These are phyloP conservation scores for Strigamia transsilvanica DNA, from an alignment of 2,888 invertebrate species.

Conservation along the genomic window DNA sequence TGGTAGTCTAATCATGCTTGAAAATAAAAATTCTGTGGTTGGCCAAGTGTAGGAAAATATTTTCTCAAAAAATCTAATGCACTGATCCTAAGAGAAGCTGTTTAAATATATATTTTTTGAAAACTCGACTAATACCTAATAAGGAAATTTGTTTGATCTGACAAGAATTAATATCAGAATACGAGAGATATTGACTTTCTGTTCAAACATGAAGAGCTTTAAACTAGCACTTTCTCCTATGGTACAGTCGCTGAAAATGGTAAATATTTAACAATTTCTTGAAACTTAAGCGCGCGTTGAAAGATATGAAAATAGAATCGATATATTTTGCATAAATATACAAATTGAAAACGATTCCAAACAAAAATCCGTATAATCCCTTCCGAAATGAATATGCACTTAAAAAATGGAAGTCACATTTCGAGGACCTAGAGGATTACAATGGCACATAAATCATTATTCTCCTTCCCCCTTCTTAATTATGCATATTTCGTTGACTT, in stretches of 20 bases:
- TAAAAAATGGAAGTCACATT: neutral
- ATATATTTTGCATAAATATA: slow-evolving; percentile 45
- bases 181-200: neutral
- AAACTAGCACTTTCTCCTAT: neutral
- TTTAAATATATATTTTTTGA: neutral
- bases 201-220: slow-evolving; percentile 4
- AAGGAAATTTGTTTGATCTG: neutral
- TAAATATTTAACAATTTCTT: slow-evolving; percentile 42
- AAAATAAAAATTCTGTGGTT: too few species aligned
- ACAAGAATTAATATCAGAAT: slow-evolving; percentile 1
- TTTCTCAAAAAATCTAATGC: too few species aligned
- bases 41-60: too few species aligned
- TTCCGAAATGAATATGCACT: neutral
- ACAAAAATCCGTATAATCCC: slow-evolving; percentile 22
- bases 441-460: neutral
- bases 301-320: slow-evolving; percentile 27
- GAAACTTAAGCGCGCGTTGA: slow-evolving; percentile 13
- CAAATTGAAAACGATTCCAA: slow-evolving; percentile 42
- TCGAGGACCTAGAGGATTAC: neutral
- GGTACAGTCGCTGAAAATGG: neutral
- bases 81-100: too few species aligned
- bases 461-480: neutral
- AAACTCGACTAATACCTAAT: neutral
- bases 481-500: neutral
- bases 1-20: too few species aligned